Conservation (phyloP, 1,140 invertebrate genomes). For the Tetramorium parvispinum region DNA sequence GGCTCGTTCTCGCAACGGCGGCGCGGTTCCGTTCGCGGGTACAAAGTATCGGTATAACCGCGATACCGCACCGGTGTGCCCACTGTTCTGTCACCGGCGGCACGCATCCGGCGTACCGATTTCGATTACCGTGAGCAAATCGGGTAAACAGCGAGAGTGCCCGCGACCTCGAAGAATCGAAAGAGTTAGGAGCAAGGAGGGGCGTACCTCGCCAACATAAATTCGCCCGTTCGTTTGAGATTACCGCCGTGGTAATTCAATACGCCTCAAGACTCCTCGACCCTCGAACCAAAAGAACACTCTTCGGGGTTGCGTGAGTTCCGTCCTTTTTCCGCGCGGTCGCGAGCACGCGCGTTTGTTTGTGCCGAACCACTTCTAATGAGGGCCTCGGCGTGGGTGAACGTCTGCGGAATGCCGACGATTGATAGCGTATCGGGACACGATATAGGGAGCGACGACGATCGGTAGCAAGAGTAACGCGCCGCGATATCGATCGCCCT, state of each 20-base stretch:
- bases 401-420: conserved; percentile 64
- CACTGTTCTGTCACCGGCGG: conserved; percentile 73
- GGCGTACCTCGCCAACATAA: conserved; percentile 55
- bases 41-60: conserved; percentile 48
- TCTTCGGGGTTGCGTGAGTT: not conserved
- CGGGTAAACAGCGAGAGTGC: conserved; percentile 17
- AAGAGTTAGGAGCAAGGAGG: conserved; percentile 11
- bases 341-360: conserved; percentile 61
- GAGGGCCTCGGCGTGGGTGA: conserved; percentile 73
- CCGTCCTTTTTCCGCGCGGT: not conserved
- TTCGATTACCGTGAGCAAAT: conserved; percentile 41
- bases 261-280: conserved; percentile 54
- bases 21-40: conserved; percentile 41
- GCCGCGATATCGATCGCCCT: conserved; percentile 68
- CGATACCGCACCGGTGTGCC: conserved; percentile 41
- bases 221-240: conserved; percentile 72
- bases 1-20: conserved; percentile 51
- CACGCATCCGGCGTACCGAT: conserved; percentile 38
- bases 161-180: not conserved
- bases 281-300: not conserved
- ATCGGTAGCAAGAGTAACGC: conserved; percentile 64
- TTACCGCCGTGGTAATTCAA: conserved; percentile 72
- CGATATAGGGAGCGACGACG: conserved; percentile 64
- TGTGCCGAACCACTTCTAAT: conserved; percentile 62
- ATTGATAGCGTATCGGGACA: conserved; percentile 68